Conservation (phyloP, 2,888 invertebrate genomes). For the Hydroisotoma schaefferi region DNA sequence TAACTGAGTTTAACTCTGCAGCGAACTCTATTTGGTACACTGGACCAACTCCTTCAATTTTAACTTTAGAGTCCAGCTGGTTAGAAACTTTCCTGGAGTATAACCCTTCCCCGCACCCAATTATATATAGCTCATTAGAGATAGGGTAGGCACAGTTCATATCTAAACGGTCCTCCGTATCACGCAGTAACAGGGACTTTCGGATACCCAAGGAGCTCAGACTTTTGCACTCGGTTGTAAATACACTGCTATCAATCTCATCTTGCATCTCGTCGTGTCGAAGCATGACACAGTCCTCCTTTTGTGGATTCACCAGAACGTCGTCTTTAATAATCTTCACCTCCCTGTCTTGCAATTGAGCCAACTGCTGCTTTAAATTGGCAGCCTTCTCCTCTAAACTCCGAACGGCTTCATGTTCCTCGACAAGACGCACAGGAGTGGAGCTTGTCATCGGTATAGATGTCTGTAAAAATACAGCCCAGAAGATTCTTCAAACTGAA, state of each 20-base stretch:
- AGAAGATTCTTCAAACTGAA: too few species aligned
- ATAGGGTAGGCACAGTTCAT: slow-evolving; percentile 38
- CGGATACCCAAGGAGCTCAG: not conserved
- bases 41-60: slow-evolving; percentile 59
- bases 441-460: too few species aligned
- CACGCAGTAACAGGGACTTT: slow-evolving; percentile 17
- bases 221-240: too few species aligned
- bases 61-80: slow-evolving; percentile 42
- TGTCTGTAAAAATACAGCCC: too few species aligned
- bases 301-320: slow-evolving; percentile 10
- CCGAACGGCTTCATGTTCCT: slow-evolving; percentile 34
- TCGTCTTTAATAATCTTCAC: not conserved
- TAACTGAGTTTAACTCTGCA: slow-evolving; percentile 58
- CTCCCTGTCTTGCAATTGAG: slow-evolving; percentile 16
- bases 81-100: slow-evolving; percentile 53
- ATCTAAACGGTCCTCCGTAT: slow-evolving; percentile 20
- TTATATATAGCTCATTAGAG: slow-evolving; percentile 50
- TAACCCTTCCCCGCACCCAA: slow-evolving; percentile 63
- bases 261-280: too few species aligned
- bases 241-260: too few species aligned
- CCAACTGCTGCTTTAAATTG: slow-evolving; percentile 27
- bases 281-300: slow-evolving; percentile 29
- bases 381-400: slow-evolving; percentile 37
- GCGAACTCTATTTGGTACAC: slow-evolving; percentile 64
- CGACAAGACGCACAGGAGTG: slow-evolving; percentile 29